A percentile compares a stretch with the other conserved stretches of the same genome.
phyloP scores from a whole-genome alignment of 2,113 vertebrate genomes.

The Etia nguti region DNA sequence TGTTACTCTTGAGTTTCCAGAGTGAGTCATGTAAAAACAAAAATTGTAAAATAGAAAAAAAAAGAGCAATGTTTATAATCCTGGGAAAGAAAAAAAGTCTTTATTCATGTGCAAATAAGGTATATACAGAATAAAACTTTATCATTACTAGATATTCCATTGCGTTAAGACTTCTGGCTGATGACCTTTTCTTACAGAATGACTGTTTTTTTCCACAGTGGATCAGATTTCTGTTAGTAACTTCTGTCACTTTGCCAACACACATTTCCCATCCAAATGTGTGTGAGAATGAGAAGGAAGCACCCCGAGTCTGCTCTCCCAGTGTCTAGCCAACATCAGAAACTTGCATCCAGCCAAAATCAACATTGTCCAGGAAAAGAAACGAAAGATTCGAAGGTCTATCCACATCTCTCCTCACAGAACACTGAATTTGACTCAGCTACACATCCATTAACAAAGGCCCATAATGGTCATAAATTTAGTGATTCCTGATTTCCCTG shows the following conservation, averaged over 20 bases:
- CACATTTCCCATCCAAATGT: slow-evolving; percentile 51
- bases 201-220: not conserved
- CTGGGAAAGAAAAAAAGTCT: slow-evolving; percentile 65
- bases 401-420: slow-evolving; percentile 30
- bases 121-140: slow-evolving; percentile 96
- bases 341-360: slow-evolving; percentile 45
- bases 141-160: slow-evolving; percentile 72
- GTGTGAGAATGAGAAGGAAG: slow-evolving; percentile 59
- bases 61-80: slow-evolving; percentile 82
- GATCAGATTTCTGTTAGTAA: slow-evolving; percentile 40
- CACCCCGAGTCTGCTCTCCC: slow-evolving; percentile 30
- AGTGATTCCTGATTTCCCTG: slow-evolving; percentile 36
- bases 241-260: slow-evolving; percentile 42
- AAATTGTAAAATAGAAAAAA: slow-evolving; percentile 83
- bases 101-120: slow-evolving; percentile 89
- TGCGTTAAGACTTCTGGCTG: slow-evolving; percentile 22
- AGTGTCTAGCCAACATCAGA: slow-evolving; percentile 43
- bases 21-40: slow-evolving; percentile 87
- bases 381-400: not conserved
- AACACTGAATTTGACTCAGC: slow-evolving; percentile 35
- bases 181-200: slow-evolving; percentile 16
- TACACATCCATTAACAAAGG: slow-evolving; percentile 33
- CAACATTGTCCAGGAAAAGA: slow-evolving; percentile 52
- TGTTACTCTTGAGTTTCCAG: slow-evolving; percentile 79
- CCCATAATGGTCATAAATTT: slow-evolving; percentile 46